A percentile compares a stretch with the other conserved stretches of the same genome.
Evolutionary conservation across 2,797 vertebrate species (phyloP).

Genomic region (Pseudomugil gertrudae): DNA sequence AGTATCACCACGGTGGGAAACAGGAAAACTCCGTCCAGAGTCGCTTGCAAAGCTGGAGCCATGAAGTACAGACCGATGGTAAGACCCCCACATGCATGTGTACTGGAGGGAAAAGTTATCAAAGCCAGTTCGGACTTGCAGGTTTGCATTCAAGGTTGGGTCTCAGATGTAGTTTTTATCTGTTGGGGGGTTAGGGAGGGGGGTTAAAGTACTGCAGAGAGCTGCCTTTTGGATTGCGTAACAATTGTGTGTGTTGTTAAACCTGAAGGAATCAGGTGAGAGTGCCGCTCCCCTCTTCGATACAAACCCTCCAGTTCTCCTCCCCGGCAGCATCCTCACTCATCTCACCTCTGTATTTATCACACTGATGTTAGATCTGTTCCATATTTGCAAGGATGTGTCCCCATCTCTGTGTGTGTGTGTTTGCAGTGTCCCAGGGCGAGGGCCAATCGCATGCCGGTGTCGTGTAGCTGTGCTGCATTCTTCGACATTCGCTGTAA

Average conservation of each 20-base stretch:
- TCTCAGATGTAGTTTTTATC: not conserved
- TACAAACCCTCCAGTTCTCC: not conserved
- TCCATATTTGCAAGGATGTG: conserved; percentile 47
- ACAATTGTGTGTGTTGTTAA: conserved; percentile 1
- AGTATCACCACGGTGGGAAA: conserved; percentile 13
- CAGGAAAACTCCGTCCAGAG: not conserved
- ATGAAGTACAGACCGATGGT: conserved; percentile 84
- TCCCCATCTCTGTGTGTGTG: conserved; percentile 20
- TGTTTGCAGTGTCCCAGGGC: conserved; percentile 33
- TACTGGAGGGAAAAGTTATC: not conserved
- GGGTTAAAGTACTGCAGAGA: not conserved
- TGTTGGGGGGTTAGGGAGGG: not conserved
- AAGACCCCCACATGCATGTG: conserved; percentile 47
- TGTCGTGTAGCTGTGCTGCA: conserved; percentile 52
- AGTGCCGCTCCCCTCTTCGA: no score
- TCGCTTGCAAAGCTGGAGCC: conserved; percentile 34
- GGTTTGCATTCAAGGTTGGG: conserved; percentile 19
- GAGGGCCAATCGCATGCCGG: conserved; percentile 52
- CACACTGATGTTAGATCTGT: conserved; percentile 27
- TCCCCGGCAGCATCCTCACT: conserved; percentile 11
- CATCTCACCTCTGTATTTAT: conserved; percentile 29
- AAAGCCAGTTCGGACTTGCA: not conserved
- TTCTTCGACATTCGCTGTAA: conserved; percentile 46
- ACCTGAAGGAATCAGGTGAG: conserved; percentile 48
- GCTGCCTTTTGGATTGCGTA: conserved; percentile 1